A percentile compares a stretch with the other conserved stretches of the same genome.
Evolutionary conservation across 2,888 invertebrate species (phyloP).

Genomic region (Ariolimax columbianus): DNA sequence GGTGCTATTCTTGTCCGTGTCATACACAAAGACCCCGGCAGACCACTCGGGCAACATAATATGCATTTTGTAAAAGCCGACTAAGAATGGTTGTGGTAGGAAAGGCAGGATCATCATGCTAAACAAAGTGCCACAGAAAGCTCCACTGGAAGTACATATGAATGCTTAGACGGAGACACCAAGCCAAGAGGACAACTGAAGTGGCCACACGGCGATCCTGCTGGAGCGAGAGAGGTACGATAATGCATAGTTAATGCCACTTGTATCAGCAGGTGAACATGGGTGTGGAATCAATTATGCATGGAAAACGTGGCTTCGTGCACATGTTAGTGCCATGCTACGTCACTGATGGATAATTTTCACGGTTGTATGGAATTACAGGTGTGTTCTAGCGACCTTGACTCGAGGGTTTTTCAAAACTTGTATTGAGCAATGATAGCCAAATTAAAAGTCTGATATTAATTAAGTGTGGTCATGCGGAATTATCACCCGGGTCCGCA

Average conservation of each 20-base stretch:
- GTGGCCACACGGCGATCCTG: too few relatives aligned
- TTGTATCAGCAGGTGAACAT: not conserved
- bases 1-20: too few relatives aligned
- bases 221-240: too few relatives aligned
- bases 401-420: not conserved
- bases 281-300: not conserved
- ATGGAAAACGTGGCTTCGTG: not conserved
- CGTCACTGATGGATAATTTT: not conserved
- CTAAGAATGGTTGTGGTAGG: too few relatives aligned
- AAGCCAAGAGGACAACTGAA: too few relatives aligned
- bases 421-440: not conserved
- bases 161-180: too few relatives aligned
- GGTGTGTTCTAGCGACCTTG: not conserved
- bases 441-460: not conserved
- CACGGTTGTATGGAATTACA: not conserved
- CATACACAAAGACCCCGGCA: too few relatives aligned
- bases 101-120: too few relatives aligned
- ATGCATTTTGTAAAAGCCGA: too few relatives aligned
- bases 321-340: not conserved
- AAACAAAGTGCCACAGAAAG: too few relatives aligned
- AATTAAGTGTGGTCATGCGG: conserved; percentile 6
- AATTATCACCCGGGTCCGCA: not conserved
- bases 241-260: not conserved
- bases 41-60: too few relatives aligned
- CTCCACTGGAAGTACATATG: too few relatives aligned